Conservation (phyloP, 1,140 invertebrate species). For the Drosophila ironensis region DNA sequence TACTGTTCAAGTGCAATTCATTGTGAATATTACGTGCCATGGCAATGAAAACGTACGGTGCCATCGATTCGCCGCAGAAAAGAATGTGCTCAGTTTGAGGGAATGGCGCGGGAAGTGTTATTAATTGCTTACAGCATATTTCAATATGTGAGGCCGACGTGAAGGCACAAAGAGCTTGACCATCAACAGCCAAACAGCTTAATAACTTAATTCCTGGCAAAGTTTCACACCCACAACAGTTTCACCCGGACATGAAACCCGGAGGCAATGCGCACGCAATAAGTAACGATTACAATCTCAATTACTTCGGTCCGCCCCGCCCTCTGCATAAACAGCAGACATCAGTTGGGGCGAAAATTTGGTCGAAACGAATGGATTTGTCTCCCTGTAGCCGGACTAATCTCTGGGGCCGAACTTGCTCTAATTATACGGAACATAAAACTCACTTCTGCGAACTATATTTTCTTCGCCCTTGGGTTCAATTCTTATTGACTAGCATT, state of each 20-base stretch:
- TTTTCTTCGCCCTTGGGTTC: constrained; percentile 28
- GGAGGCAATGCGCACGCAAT: constrained; percentile 52
- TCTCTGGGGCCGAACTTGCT: constrained; percentile 68
- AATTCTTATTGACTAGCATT: constrained; percentile 50
- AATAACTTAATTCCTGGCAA: constrained; percentile 72
- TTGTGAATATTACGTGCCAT: constrained; percentile 74
- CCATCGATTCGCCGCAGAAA: constrained; percentile 25
- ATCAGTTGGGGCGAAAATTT: constrained; percentile 49
- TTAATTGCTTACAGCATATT: constrained; percentile 72
- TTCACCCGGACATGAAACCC: background rate
- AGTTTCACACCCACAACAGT: constrained; percentile 55
- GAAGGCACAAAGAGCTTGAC: constrained; percentile 11
- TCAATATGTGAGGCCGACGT: constrained; percentile 46
- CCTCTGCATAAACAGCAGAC: constrained; percentile 34
- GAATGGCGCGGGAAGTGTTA: constrained; percentile 31
- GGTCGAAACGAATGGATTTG: constrained; percentile 50
- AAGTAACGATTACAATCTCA: constrained; percentile 80
- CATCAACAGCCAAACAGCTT: constrained; percentile 58
- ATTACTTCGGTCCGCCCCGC: constrained; percentile 57
- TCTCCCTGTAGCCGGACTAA: constrained; percentile 35
- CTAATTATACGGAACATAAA: constrained; percentile 80
- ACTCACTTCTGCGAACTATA: constrained; percentile 60
- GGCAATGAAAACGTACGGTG: constrained; percentile 61
- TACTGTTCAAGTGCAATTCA: constrained; percentile 71
- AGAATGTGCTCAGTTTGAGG: no score